Percentiles rank a stretch among this genome's conserved stretches.
Conservation (phyloP, 2,888 invertebrate species). For the Ferrisia virgata region DNA sequence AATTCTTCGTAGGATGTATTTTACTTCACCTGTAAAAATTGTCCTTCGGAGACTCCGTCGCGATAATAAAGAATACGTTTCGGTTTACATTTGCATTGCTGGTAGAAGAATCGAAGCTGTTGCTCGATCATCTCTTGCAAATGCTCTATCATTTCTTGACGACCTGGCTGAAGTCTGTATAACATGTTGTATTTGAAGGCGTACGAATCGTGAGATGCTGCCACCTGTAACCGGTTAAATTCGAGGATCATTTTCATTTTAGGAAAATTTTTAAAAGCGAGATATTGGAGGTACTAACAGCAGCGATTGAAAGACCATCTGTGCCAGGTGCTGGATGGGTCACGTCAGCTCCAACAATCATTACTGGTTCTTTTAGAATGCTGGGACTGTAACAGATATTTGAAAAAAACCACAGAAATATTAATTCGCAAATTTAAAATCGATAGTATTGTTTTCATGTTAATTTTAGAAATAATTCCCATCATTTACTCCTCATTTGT, state of each 20-base stretch:
- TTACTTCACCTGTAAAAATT: constrained; percentile 61
- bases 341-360: constrained; percentile 81
- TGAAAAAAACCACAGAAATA: no score
- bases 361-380: constrained; percentile 56
- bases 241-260: no score
- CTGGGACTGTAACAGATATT: constrained; percentile 26
- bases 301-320: constrained; percentile 59
- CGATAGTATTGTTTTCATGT: no score
- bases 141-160: constrained; percentile 71
- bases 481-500: no score
- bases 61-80: constrained; percentile 67
- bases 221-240: constrained; percentile 58
- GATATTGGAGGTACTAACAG: constrained; percentile 55
- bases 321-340: constrained; percentile 82
- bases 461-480: no score
- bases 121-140: constrained; percentile 66
- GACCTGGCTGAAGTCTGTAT: constrained; percentile 71
- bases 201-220: constrained; percentile 67
- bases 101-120: constrained; percentile 63
- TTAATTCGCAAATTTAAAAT: no score
- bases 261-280: no score
- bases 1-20: neutral
- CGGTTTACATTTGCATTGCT: constrained; percentile 57
- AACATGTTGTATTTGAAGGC: constrained; percentile 72
- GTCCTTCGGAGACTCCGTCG: constrained; percentile 85